Base-by-base conservation (phyloP, 2,113 vertebrate genomes). In the Microtus oregoni region DNA sequence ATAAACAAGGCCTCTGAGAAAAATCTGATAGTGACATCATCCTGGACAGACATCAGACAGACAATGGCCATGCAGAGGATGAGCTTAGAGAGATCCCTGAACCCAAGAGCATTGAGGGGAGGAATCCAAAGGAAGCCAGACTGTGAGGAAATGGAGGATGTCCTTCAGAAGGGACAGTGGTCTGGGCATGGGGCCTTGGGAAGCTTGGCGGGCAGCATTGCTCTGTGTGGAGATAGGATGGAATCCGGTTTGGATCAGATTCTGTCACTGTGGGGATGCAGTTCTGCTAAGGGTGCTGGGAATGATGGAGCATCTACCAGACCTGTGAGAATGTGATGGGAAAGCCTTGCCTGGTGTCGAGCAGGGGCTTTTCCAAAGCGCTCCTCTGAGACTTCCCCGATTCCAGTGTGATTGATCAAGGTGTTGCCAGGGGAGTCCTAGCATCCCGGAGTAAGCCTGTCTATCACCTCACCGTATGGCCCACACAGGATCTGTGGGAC, bases 311-410 rank as follows among this genome's bases (percentile, higher is more conserved):
- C 3, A 5, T 35, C 30, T 2, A 3, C 5, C n/a, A 13, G 85
- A 22, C 41, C 30, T 0, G 12, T 0, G 7, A 1, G 41, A 32
- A 61, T 7, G 0, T 0, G 5, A 3, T 2, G 75, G 32, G 15
- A 7, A 55, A 24, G 63, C 8, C 19, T 86, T 52, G 38, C 50
- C 1, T 5, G n/a, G 35, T 68, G 41, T 4, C 3, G 17, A 68
- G 44, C 52, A 22, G 28, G 52, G 38, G 7, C 0, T 0, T 22
- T n/a, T 55, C 1, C 0, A 30, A 38, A 32, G 19, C 20, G 10
- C 1, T 12, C 52, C n/a, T 86, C 38, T 30, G 65, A 44, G 11
- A 9, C 75, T 70, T 61, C n/a, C 19, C 19, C 10, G 0, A 2
- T 26, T 68, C 61, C 9, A 2, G 5, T 9, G 0, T 3, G 75